Base-by-base conservation (phyloP, 2,797 vertebrate species). In the Tenualosa ilisha region DNA sequence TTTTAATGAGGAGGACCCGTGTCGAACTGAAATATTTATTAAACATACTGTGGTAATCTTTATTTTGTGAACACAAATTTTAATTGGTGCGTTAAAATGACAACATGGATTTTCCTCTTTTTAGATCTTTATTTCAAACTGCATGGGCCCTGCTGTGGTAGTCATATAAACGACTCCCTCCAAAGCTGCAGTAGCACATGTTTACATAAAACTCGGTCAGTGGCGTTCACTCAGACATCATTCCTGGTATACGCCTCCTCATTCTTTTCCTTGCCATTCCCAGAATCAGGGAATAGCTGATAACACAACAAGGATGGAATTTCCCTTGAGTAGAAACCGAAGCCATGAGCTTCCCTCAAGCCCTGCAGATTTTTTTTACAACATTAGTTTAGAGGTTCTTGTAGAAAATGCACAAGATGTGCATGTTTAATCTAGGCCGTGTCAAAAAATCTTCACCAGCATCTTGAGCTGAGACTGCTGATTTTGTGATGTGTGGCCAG, bases 301-400 rank as follows among this genome's bases (percentile, higher is more conserved):
- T 85, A 82, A 81, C 75, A 85, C 87, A 85, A 85, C 86, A 87
- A 86, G 84, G 68, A 84, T 54, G 90, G 92, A 90, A 54, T 88
- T 93, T 91, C 90, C 92, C 89, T 85, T 24, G 89, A 15, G 17
- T 79, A 5, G 17, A 9, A 43, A 46, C 37, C 40, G 46, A 46
- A 79, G 17, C 72, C 40, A 75, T 40, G 31, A 43, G 37, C 37
- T 75, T 43, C 5, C 13, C 59, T 24, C 3, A 24, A 9, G 7
- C 24, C 59, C 72, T 22, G 17, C 37, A 43, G 20, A 46, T 40
- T 79, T 31, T 22, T 40, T 26, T 72, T 37, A 4, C 13, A 43
- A 11, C 20, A 2, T 17, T 79, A 46, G 17, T 40, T 46, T 17
- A 17, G 2, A 79, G 6, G 40, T 79, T 22, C 22, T 75, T 37